These are phyloP conservation scores for Phrynocephalus guinanensis DNA, from an alignment of 2,797 vertebrate species.

Conservation along the genomic window DNA sequence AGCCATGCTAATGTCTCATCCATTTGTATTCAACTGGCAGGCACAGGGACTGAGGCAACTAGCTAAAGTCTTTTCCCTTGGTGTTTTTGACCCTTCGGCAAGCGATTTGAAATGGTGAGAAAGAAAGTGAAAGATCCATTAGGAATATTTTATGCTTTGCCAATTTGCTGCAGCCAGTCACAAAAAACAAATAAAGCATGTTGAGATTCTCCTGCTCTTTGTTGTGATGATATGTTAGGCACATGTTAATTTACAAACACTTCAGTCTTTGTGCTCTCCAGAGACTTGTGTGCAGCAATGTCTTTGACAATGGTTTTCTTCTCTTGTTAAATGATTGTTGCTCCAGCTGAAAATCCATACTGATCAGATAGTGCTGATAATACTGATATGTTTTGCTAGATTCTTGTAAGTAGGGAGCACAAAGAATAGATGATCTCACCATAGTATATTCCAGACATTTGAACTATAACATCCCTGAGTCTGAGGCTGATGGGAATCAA, in stretches of 20 bases:
- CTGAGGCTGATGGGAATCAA: background rate
- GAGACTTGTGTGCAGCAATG: background rate
- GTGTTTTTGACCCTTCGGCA: background rate
- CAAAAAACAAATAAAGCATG: slow-evolving; percentile 21
- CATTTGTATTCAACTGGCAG: background rate
- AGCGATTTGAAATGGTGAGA: slow-evolving; percentile 1
- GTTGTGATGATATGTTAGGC: slow-evolving; percentile 29
- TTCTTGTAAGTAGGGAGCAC: background rate
- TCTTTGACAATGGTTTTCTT: background rate
- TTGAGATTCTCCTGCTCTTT: accelerated
- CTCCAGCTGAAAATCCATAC: slow-evolving; percentile 14
- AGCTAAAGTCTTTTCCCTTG: accelerated
- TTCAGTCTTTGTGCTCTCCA: slow-evolving; percentile 2
- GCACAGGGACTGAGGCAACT: background rate
- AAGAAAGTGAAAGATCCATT: background rate
- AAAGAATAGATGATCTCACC: background rate
- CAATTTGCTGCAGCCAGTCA: slow-evolving; percentile 64
- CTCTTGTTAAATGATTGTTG: slow-evolving; percentile 15
- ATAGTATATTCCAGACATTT: background rate
- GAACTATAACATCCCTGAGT: background rate
- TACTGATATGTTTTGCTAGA: background rate
- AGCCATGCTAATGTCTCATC: background rate
- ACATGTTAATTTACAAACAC: slow-evolving; percentile 56
- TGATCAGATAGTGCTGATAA: background rate
- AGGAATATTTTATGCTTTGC: slow-evolving; percentile 25